phyloP scores from a whole-genome alignment of 2,113 vertebrate species.

The Bucco capensis region DNA sequence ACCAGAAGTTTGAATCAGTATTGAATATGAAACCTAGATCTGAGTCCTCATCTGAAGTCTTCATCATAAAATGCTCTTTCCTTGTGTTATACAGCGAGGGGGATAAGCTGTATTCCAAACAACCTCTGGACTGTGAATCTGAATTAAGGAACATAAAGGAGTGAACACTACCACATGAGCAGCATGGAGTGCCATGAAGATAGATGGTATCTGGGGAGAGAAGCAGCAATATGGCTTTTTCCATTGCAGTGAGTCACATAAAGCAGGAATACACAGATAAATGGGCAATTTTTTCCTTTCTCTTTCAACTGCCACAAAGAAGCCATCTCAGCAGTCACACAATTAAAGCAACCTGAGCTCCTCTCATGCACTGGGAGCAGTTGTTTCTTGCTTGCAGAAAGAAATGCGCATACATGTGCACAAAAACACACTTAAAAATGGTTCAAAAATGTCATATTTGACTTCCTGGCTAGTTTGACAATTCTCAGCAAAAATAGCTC shows the following conservation, averaged over 20 bases:
- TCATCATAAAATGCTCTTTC: neutral
- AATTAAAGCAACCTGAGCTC: neutral
- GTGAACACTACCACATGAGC: fast-evolving
- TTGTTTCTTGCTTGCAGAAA: conserved; percentile 10
- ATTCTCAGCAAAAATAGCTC: conserved; percentile 41
- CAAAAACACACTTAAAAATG: neutral
- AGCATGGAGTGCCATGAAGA: neutral
- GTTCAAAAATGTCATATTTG: conserved; percentile 9
- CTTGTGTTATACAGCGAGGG: neutral
- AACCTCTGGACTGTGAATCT: neutral
- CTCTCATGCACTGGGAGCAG: neutral
- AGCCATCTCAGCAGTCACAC: neutral
- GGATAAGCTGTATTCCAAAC: neutral
- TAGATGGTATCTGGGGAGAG: neutral
- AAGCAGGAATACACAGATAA: neutral
- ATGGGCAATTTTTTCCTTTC: neutral
- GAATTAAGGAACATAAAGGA: neutral
- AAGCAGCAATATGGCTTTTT: neutral
- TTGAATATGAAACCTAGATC: neutral
- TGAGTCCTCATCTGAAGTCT: neutral
- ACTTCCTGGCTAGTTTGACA: conserved; percentile 40
- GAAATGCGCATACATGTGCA: neutral
- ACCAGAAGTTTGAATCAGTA: neutral
- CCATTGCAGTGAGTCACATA: neutral
- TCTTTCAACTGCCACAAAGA: neutral